Conservation (phyloP, 2,888 invertebrate species). For the Aspidiotus destructor region DNA sequence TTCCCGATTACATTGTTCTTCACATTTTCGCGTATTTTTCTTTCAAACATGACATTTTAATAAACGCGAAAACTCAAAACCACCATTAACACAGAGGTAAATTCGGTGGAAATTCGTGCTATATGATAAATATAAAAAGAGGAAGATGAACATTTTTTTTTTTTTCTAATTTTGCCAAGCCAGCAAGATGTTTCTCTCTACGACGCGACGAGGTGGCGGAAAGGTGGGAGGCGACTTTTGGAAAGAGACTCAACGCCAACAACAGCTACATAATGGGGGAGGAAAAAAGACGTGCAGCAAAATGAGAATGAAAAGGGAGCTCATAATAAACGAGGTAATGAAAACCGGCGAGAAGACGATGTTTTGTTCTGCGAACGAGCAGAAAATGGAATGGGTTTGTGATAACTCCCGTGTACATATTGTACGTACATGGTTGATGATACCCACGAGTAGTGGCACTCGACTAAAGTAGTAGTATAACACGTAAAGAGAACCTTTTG, state of each 20-base stretch:
- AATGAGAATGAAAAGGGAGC: constrained; percentile 4
- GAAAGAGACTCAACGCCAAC: neutral
- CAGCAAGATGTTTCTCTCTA: no score
- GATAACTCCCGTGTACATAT: constrained; percentile 9
- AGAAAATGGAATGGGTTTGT: constrained; percentile 20
- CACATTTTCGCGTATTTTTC: neutral
- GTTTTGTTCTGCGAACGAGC: constrained; percentile 17
- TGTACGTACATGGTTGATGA: constrained; percentile 4
- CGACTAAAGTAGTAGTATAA: neutral
- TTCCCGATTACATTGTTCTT: neutral
- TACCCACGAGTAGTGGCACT: constrained; percentile 5
- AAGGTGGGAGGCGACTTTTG: neutral
- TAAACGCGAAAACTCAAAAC: neutral
- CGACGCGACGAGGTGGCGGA: no score
- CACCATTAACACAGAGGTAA: neutral
- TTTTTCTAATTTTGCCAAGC: no score
- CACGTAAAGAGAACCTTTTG: no score
- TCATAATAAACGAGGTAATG: constrained; percentile 22
- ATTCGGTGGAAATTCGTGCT: neutral
- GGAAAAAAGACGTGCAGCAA: neutral
- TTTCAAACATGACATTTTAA: neutral
- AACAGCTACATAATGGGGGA: neutral
- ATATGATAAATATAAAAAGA: neutral
- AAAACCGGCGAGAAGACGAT: constrained; percentile 21
- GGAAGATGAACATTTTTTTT: neutral